Conservation (phyloP, 2,113 vertebrate genomes). For the Labeo catla region DNA sequence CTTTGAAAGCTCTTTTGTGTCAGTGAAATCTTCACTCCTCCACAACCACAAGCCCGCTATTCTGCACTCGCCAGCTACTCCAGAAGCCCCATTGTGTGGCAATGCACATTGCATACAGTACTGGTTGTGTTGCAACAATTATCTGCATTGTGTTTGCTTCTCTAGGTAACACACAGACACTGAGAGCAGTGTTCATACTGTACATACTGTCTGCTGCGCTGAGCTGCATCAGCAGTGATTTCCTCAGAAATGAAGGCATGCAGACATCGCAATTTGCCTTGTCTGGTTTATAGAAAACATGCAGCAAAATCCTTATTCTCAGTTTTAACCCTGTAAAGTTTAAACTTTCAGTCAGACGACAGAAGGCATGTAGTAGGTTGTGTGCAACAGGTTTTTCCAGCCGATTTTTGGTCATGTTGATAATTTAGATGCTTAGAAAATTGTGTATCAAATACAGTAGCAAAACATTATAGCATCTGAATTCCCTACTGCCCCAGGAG, state of each 20-base stretch:
- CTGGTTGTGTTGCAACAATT: constrained; percentile 8
- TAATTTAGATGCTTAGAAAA: no score
- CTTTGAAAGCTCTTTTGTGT: constrained; percentile 21
- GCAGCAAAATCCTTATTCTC: neutral
- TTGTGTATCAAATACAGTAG: no score
- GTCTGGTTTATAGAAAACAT: neutral
- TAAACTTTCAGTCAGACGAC: no score
- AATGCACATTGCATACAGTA: constrained; percentile 2
- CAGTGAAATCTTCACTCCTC: constrained; percentile 1
- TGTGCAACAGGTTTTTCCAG: no score
- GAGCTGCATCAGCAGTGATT: neutral
- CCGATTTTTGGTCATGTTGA: no score
- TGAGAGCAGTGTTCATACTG: neutral
- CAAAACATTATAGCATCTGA: neutral
- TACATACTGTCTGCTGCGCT: neutral
- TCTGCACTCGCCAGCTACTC: neutral
- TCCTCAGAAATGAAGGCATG: neutral
- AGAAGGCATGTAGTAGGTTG: no score
- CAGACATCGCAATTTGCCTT: neutral
- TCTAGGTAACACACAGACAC: neutral
- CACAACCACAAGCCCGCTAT: neutral
- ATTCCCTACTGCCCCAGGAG: neutral
- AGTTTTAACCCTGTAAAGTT: neutral
- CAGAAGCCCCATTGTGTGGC: constrained; percentile 1
- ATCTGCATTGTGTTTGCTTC: constrained; percentile 25